phyloP scores from a whole-genome alignment of 2,113 vertebrate species.

The Sinocyclocheilus maitianheensis region DNA sequence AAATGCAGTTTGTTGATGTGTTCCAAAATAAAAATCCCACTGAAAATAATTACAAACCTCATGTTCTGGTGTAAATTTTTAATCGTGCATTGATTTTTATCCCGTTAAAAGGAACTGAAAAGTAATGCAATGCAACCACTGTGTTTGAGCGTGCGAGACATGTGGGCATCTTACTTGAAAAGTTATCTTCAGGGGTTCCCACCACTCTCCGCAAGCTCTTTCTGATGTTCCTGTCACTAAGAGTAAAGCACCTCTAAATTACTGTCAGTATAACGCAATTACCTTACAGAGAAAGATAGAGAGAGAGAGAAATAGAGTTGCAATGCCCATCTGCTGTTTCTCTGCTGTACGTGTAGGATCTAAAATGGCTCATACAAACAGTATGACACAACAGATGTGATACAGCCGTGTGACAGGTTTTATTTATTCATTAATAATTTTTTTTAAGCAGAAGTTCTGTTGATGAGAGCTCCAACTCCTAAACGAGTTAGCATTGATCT shows the following conservation, averaged over 20 bases:
- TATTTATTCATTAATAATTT: background rate
- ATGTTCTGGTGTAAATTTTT: slow-evolving; percentile 39
- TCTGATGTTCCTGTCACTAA: slow-evolving; percentile 23
- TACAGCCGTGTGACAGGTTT: background rate
- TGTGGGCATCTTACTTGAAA: slow-evolving; percentile 6
- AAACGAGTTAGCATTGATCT: slow-evolving; percentile 12
- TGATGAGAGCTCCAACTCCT: slow-evolving; percentile 12
- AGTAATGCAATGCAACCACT: slow-evolving; percentile 16
- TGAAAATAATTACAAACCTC: slow-evolving; percentile 33
- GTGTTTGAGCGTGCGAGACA: background rate
- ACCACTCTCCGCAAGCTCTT: background rate
- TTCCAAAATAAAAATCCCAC: slow-evolving; percentile 18
- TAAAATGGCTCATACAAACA: slow-evolving; percentile 16
- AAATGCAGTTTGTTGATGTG: background rate
- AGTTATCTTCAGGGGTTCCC: slow-evolving; percentile 24
- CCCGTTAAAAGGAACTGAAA: slow-evolving; percentile 21
- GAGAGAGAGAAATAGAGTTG: background rate
- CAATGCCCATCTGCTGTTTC: slow-evolving; percentile 28
- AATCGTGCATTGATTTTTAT: slow-evolving; percentile 42
- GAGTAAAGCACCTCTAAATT: slow-evolving; percentile 36
- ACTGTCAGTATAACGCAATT: slow-evolving; percentile 38
- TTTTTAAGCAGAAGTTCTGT: background rate
- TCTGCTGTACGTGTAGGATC: background rate
- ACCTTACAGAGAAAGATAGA: slow-evolving; percentile 5
- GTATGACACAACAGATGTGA: slow-evolving; percentile 22